Conservation (phyloP, 2,888 invertebrate genomes). For the Lissocephala sabroskyi region DNA sequence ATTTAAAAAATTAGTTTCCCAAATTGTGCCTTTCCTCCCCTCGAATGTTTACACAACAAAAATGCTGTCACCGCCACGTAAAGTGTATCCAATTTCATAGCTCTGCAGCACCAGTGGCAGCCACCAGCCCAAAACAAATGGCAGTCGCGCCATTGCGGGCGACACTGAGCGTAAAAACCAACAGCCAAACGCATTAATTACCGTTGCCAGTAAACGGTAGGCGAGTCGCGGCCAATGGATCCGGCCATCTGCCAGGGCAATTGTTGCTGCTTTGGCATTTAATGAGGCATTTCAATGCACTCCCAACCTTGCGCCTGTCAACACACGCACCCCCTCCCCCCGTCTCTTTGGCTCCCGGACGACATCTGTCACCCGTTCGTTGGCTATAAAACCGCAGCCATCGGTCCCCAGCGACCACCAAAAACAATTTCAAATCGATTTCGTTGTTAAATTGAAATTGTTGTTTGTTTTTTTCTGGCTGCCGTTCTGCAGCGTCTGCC, state of each 20-base stretch:
- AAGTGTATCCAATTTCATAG: constrained; percentile 58
- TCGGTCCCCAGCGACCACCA: constrained; percentile 29
- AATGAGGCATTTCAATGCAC: constrained; percentile 65
- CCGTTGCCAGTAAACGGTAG: constrained; percentile 21
- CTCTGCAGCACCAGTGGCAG: constrained; percentile 20
- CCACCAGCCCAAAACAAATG: constrained; percentile 24
- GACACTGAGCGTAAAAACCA: constrained; percentile 40
- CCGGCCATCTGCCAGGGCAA: constrained; percentile 26
- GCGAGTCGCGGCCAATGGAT: too few species aligned
- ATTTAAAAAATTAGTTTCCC: constrained; percentile 42
- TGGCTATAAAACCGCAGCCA: constrained; percentile 51
- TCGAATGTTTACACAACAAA: constrained; percentile 48
- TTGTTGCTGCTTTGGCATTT: constrained; percentile 35
- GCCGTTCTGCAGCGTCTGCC: not conserved
- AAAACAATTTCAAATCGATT: constrained; percentile 60
- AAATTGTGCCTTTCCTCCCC: constrained; percentile 18
- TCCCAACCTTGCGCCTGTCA: constrained; percentile 54
- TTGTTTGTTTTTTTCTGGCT: constrained; percentile 40
- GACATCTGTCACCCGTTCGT: constrained; percentile 56
- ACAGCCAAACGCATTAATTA: constrained; percentile 60
- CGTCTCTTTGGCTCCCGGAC: constrained; percentile 22
- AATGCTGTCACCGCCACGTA: constrained; percentile 43
- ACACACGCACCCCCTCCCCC: constrained; percentile 23
- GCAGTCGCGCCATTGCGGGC: constrained; percentile 27
- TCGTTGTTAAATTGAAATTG: constrained; percentile 55